Base-by-base conservation (phyloP, 1,140 invertebrate genomes). In the Tenebrio molitor region DNA sequence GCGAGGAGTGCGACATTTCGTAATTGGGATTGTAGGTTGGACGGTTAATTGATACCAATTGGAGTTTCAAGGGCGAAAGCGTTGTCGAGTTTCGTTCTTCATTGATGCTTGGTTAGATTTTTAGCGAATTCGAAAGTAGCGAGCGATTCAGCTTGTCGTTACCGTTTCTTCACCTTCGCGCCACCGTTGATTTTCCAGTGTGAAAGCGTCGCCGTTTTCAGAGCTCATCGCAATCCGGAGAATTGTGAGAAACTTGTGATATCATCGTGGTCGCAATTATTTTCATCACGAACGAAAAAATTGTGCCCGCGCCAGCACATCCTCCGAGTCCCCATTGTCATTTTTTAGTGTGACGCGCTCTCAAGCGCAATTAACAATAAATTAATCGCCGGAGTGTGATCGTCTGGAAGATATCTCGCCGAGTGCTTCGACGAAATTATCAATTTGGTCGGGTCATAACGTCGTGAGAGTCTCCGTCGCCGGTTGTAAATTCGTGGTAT, bases 11-110 rank as follows among this genome's bases (percentile, higher is more conserved):
- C 3, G 12, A 2, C 36, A 2, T 66, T 33, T 67, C 7, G 36
- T 53, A 53, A 53, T 53, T 53, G 46, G 46, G 46, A 53, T 64
- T 64, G 62, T 64, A 36, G 62, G 29, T 36, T 65, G 34, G 19
- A n/a, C 58, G 16, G 16, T 41, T 23, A 66, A 66, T 42, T 66
- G 12, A 41, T 21, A 3, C 19, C 33, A 65, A 65, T 65, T 19
- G 42, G 16, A 66, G 21, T 62, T 44, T 65, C 64, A 66, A 66
- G 64, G 63, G 63, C 63, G 16, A 12, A 34, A 8, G 12, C 29
- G 12, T 39, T 12, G 36, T 7, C 36, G 5, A n/a, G n/a, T 12
- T 39, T 39, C 2, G 5, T 39, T 29, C 25, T 8, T 8, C 25
- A 8, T 3, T 8, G 25, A 29, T 8, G 8, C 2, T 39, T 12